phyloP scores from a whole-genome alignment of 2,888 invertebrate species.

The Rhorus exstirpatorius region DNA sequence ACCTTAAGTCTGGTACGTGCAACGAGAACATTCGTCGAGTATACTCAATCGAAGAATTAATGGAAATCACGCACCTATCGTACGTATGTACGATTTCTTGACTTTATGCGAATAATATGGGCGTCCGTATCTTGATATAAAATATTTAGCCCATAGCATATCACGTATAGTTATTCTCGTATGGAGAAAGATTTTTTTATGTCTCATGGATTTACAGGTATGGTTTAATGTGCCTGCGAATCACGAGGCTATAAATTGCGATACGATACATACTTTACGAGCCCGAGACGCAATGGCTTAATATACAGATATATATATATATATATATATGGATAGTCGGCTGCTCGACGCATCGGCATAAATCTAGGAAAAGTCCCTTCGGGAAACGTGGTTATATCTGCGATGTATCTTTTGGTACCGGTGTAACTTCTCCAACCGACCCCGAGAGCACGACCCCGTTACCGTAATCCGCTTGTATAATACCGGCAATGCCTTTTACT shows the following conservation, averaged over 20 bases:
- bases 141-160: background rate
- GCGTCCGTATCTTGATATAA: background rate
- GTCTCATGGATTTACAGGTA: slow-evolving; percentile 34
- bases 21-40: too few relatives aligned
- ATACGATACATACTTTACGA: slow-evolving; percentile 62
- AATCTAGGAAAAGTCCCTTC: slow-evolving; percentile 74
- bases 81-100: background rate
- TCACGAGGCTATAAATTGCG: slow-evolving; percentile 56
- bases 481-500: slow-evolving; percentile 81
- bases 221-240: slow-evolving; percentile 24
- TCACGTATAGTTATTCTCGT: too few relatives aligned
- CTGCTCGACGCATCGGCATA: slow-evolving; percentile 75
- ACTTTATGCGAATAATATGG: background rate
- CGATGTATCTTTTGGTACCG: slow-evolving; percentile 50
- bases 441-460: slow-evolving; percentile 74
- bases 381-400: slow-evolving; percentile 58
- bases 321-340: slow-evolving; percentile 40
- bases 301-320: background rate
- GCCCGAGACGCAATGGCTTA: slow-evolving; percentile 39
- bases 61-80: too few relatives aligned
- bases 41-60: too few relatives aligned
- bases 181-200: too few relatives aligned
- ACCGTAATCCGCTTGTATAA: slow-evolving; percentile 81
- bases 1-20: too few relatives aligned
- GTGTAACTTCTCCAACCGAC: slow-evolving; percentile 42